Evolutionary conservation across 2,888 invertebrate genomes (phyloP), one percentile per base, ranked within the genome.

Genomic region (Omphaloscelis lunosa): DNA sequence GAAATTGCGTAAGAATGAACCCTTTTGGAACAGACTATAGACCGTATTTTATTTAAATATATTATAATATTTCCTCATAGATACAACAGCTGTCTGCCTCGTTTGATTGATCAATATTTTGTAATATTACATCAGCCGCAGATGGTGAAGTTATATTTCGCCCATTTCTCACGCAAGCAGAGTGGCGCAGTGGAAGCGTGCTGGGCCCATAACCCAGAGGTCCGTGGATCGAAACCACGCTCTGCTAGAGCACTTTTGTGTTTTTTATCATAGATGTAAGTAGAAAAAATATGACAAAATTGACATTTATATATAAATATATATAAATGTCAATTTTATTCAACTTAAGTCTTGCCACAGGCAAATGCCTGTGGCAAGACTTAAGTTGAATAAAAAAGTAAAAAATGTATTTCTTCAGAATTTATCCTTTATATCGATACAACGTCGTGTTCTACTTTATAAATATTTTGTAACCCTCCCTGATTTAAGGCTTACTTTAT

Each of bases 221-320:
- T 98, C 98, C 98, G 98, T 98, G 98, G 98, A 98, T 98, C 98
- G 98, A 98, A 98, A 98, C 98, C 98, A 98, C 97, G 98, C 98
- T 97, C 97, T 97, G 97, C 97, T 97, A 97, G 6, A 17, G 48
- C 8, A 23, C 72, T 88, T 86, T 84, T 83, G 63, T 2, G 9
- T 53, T 0, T 61, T 85, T 71, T 66, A 2, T 15, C 27, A 27
- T 6, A 15, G 17, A 17, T 15, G 0, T n/a, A 27, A 15, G 7
- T 7, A 58, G 17, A 59, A 59, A 58, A 59, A 27, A 58, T 27
- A 27, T 58, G 4, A n/a, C 3, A 56, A 58, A 27, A 58, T 58
- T 58, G n/a, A n/a, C 58, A 58, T 27, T 56, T 56, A 0, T n/a
- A n/a, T 34, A 15, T 62, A 34, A 15, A 3, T 34, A n/a, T n/a